Conservation (phyloP, 2,888 invertebrate species). For the Cryptocephalus primarius region DNA sequence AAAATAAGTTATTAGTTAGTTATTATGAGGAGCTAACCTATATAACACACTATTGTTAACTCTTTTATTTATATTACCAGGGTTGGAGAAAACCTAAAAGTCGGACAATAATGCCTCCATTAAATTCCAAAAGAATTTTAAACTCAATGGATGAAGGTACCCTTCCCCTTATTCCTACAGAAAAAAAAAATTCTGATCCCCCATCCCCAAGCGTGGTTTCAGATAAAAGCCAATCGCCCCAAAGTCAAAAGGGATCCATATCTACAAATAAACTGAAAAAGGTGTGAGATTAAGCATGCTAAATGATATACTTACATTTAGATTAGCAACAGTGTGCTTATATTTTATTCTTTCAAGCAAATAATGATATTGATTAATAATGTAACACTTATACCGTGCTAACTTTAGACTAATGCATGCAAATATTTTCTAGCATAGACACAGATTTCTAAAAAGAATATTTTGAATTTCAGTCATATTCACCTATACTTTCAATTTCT, state of each 20-base stretch:
- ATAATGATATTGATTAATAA: too few species aligned
- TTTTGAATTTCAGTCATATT: too few species aligned
- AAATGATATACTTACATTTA: slow-evolving; percentile 6
- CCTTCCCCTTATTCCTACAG: slow-evolving; percentile 32
- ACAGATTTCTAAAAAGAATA: too few species aligned
- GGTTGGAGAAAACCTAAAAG: slow-evolving; percentile 72
- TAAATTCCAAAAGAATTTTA: slow-evolving; percentile 45
- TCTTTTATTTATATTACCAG: slow-evolving; percentile 38
- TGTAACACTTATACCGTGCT: too few species aligned
- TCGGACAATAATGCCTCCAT: slow-evolving; percentile 60
- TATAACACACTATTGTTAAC: slow-evolving; percentile 19
- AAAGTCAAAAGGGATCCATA: slow-evolving; percentile 42
- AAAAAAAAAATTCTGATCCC: slow-evolving; percentile 36
- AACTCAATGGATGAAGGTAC: slow-evolving; percentile 35
- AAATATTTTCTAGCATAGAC: too few species aligned
- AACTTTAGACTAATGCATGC: too few species aligned
- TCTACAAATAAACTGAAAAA: slow-evolving; percentile 42
- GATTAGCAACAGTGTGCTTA: slow-evolving; percentile 14
- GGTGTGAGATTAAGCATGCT: slow-evolving; percentile 35
- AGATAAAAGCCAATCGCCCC: slow-evolving; percentile 41
- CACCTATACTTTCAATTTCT: too few species aligned
- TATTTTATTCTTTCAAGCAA: slow-evolving; percentile 1
- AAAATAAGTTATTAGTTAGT: slow-evolving; percentile 3
- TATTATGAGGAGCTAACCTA: slow-evolving; percentile 2
- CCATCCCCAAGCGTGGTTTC: slow-evolving; percentile 40